A percentile compares a stretch with the other conserved stretches of the same genome.
Conservation (phyloP, 2,888 invertebrate species). For the Hypolimnas misippus region DNA sequence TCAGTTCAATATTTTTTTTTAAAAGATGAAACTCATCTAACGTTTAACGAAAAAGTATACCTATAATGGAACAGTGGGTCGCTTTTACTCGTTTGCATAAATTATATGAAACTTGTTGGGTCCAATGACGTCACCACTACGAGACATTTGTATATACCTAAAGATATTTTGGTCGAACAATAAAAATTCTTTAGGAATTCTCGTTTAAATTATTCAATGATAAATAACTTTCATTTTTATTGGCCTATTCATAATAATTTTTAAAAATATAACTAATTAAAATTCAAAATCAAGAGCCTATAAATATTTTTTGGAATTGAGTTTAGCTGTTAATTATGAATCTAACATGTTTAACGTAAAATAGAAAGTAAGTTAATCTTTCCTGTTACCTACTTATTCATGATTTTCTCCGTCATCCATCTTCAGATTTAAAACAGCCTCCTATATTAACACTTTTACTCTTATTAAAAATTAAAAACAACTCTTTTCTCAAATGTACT, state of each 20-base stretch:
- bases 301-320: too few relatives aligned
- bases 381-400: too few relatives aligned
- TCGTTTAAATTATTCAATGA: not conserved
- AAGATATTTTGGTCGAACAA: not conserved
- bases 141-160: not conserved
- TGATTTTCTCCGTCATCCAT: too few relatives aligned
- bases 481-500: too few relatives aligned
- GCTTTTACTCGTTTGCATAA: constrained; percentile 26
- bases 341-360: too few relatives aligned
- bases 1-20: too few relatives aligned
- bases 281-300: too few relatives aligned
- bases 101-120: constrained; percentile 16
- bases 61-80: constrained; percentile 28
- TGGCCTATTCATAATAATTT: not conserved
- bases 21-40: constrained; percentile 14
- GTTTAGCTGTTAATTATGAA: too few relatives aligned
- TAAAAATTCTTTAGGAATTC: not conserved
- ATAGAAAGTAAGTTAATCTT: too few relatives aligned
- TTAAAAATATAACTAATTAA: not conserved
- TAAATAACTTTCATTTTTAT: constrained; percentile 6
- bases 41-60: constrained; percentile 1
- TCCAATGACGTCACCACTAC: constrained; percentile 10
- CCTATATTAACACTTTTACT: too few relatives aligned
- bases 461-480: too few relatives aligned
- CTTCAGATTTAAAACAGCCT: too few relatives aligned